Percentiles rank a stretch among this genome's conserved stretches.
phyloP scores from a whole-genome alignment of 2,797 vertebrate species.

The Coregonus ussuriensis region DNA sequence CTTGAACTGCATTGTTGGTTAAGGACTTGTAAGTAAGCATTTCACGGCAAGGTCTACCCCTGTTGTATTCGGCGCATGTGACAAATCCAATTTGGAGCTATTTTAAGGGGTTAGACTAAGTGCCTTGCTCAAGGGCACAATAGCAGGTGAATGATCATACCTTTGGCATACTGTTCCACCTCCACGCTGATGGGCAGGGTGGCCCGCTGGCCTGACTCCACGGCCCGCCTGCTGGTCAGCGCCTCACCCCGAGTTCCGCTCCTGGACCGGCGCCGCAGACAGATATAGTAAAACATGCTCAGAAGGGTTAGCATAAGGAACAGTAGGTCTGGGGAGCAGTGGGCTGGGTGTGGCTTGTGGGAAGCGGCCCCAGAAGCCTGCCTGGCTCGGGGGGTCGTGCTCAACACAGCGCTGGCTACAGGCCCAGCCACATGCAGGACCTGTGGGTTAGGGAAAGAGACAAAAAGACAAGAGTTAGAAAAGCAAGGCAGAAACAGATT shows the following conservation, averaged over 20 bases:
- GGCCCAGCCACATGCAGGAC: slow-evolving; percentile 75
- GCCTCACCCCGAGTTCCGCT: slow-evolving; percentile 90
- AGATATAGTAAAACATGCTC: slow-evolving; percentile 99
- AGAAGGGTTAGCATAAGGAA: slow-evolving; percentile 98
- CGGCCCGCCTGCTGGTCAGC: slow-evolving; percentile 88
- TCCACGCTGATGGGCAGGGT: slow-evolving; percentile 88
- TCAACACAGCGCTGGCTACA: slow-evolving; percentile 62
- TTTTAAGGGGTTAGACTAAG: too few species aligned
- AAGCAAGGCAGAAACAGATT: background rate
- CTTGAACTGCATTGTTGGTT: too few species aligned
- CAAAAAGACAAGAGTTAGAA: slow-evolving; percentile 45
- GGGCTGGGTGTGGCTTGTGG: background rate
- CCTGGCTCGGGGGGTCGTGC: slow-evolving; percentile 46
- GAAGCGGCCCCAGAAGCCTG: slow-evolving; percentile 50
- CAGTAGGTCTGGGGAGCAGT: background rate
- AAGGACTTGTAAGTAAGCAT: too few species aligned
- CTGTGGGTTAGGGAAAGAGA: slow-evolving; percentile 77
- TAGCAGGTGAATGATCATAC: background rate
- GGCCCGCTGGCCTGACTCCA: slow-evolving; percentile 87
- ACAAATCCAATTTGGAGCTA: too few species aligned
- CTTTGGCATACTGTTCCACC: slow-evolving; percentile 16
- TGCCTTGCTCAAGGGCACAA: background rate
- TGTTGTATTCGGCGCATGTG: too few species aligned
- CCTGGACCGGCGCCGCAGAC: slow-evolving; percentile 97
- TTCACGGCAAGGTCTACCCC: too few species aligned